These are phyloP conservation scores for Amblyraja radiata DNA, from an alignment of 2,797 vertebrate genomes.

Conservation along the genomic window DNA sequence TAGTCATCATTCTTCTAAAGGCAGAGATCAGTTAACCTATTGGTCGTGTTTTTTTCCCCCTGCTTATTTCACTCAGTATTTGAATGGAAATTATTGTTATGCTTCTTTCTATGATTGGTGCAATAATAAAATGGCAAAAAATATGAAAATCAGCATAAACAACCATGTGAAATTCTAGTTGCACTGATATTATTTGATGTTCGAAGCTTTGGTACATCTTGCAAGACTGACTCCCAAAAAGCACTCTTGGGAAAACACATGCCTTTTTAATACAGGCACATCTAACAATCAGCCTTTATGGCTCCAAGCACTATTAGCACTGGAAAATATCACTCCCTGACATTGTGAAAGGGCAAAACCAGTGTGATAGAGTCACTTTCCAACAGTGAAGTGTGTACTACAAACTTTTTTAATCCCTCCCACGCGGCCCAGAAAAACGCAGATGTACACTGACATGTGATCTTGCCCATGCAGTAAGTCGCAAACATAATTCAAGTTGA, in stretches of 20 bases:
- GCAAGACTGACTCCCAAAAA: constrained; percentile 20
- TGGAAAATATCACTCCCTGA: not conserved
- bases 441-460: not conserved
- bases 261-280: not conserved
- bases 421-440: not conserved
- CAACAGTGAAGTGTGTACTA: not conserved
- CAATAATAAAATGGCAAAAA: not conserved
- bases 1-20: not conserved
- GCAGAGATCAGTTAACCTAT: not conserved
- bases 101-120: too few relatives aligned
- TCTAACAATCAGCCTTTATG: not conserved
- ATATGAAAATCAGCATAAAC: not conserved
- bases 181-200: not conserved
- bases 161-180: not conserved
- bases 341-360: not conserved
- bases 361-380: not conserved
- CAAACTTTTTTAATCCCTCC: not conserved
- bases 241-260: not conserved
- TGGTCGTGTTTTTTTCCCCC: not conserved
- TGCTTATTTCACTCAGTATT: not conserved
- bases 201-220: not conserved
- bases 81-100: not conserved
- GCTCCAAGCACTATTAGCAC: not conserved
- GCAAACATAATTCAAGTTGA: not conserved
- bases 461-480: not conserved